These are phyloP conservation scores for Eristalis arbustorum DNA, from an alignment of 2,888 invertebrate species.

Conservation along the genomic window DNA sequence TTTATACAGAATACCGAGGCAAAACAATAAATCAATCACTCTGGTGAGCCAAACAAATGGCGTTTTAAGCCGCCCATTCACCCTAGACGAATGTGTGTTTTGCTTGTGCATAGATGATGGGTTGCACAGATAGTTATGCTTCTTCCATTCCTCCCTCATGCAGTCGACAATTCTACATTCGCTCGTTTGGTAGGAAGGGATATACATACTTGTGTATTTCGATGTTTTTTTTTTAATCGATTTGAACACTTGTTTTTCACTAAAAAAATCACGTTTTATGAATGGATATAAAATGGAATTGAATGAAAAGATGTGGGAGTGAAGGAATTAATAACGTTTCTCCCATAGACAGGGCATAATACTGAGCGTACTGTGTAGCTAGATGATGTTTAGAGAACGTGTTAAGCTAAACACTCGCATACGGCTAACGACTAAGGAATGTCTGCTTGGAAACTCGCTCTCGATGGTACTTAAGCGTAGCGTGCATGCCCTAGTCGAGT, in stretches of 20 bases:
- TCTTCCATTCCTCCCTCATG: constrained; percentile 42
- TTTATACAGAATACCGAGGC: constrained; percentile 44
- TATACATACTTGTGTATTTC: background rate
- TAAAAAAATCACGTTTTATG: constrained; percentile 47
- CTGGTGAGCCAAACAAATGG: constrained; percentile 69
- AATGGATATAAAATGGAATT: constrained; percentile 41
- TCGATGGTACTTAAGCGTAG: constrained; percentile 51
- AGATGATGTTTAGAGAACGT: constrained; percentile 1
- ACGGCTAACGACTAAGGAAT: constrained; percentile 26
- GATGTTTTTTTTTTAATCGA: background rate
- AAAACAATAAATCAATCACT: constrained; percentile 68
- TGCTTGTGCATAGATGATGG: constrained; percentile 48
- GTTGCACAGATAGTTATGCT: constrained; percentile 59
- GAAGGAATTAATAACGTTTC: constrained; percentile 58
- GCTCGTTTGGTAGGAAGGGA: constrained; percentile 19
- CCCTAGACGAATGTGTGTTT: constrained; percentile 65
- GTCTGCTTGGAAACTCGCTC: constrained; percentile 38
- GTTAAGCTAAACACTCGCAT: constrained; percentile 1
- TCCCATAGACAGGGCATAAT: constrained; percentile 1
- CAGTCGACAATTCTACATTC: constrained; percentile 42
- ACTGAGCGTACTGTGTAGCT: constrained; percentile 35
- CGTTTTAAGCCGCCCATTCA: constrained; percentile 70
- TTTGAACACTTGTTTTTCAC: constrained; percentile 24
- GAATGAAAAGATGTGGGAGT: constrained; percentile 49
- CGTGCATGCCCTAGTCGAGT: constrained; percentile 57